Base-by-base conservation (phyloP, 1,140 invertebrate species). In the Aphaenogaster floridana region DNA sequence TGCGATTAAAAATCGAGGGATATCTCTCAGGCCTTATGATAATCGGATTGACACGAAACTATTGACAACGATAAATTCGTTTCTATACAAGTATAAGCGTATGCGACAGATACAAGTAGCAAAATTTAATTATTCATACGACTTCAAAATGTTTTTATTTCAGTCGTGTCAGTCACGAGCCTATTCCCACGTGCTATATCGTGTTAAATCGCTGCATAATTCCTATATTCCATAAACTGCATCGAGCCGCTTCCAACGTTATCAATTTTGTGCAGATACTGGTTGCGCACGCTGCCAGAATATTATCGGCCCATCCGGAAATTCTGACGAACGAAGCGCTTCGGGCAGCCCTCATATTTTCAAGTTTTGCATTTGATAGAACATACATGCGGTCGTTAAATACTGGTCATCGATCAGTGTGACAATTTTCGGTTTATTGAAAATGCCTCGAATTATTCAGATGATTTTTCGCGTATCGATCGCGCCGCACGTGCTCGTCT, bases 231-330 rank as follows among this genome's bases (percentile, higher is more conserved):
- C 80, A 76, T 84, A 84, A 84, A 84, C 45, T 76, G 69, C n/a
- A 39, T 39, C 69, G 42, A 74, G 69, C 54, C 61, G 54, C 69
- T 81, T 34, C 66, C 48, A 76, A 36, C 69, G 69, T 84, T 84
- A 84, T 84, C 80, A 84, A 84, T 84, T 84, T 84, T 76, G 80
- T 34, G 54, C 80, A 84, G 80, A 74, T 84, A 84, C 42, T 45
- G 54, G 54, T 74, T 74, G 80, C 66, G 66, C 80, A 74, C 80
- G 69, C 42, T 61, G 69, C 54, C 54, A 76, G 80, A 84, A 84
- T 84, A 84, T 84, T 84, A 84, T 74, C 80, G 69, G 54, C 28
- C 48, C 28, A 36, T 76, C 57, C 80, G 80, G 34, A 84, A 84
- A 84, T 76, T 84, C 80, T 84, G 80, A 84, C 80, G 80, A 84